Conservation (phyloP, 2,888 invertebrate species). For the Caenorhabditis drosophilae region DNA sequence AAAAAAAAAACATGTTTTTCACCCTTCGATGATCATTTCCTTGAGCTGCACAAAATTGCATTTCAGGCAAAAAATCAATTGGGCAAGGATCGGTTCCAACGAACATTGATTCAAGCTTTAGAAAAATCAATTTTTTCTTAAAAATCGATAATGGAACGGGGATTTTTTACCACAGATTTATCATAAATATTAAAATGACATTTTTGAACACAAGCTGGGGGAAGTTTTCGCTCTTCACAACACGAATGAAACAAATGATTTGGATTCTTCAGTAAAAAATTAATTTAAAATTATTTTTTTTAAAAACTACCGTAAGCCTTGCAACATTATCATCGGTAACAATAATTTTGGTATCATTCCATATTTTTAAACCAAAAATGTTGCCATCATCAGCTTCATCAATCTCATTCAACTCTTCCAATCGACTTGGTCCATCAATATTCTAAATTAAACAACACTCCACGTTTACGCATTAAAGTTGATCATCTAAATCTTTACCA, state of each 20-base stretch:
- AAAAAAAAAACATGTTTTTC: too few species aligned
- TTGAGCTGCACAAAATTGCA: conserved; percentile 62
- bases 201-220: conserved; percentile 38
- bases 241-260: conserved; percentile 49
- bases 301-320: conserved; percentile 20
- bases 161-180: conserved; percentile 28
- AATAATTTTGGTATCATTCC: conserved; percentile 39
- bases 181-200: conserved; percentile 51
- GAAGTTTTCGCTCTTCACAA: conserved; percentile 47
- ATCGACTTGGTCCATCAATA: too few species aligned
- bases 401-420: conserved; percentile 12
- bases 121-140: conserved; percentile 10
- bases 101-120: conserved; percentile 62
- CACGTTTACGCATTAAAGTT: background rate
- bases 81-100: conserved; percentile 61
- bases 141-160: background rate
- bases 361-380: conserved; percentile 46
- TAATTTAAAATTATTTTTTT: background rate
- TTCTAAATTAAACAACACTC: background rate
- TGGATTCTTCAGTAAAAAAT: conserved; percentile 40
- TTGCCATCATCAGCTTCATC: conserved; percentile 41
- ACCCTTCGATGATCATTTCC: conserved; percentile 60
- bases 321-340: conserved; percentile 21
- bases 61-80: conserved; percentile 60
- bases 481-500: conserved; percentile 2